These are phyloP conservation scores for Pyrgus malvae DNA, from an alignment of 2,888 invertebrate species.

Conservation along the genomic window DNA sequence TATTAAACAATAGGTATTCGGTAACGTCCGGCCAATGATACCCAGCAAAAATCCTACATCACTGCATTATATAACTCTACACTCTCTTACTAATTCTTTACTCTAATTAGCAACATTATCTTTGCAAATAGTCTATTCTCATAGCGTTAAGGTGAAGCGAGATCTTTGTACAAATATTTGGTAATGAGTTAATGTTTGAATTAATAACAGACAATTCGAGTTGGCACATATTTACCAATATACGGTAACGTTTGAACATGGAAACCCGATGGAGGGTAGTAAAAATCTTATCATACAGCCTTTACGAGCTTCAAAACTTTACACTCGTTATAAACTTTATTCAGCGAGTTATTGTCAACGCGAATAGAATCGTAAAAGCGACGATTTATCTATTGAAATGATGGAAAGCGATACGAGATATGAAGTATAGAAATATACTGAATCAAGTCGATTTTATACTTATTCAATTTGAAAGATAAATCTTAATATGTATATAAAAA, in stretches of 20 bases:
- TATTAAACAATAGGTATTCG: too few species aligned
- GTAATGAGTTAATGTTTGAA: constrained; percentile 33
- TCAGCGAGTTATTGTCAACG: neutral
- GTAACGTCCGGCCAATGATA: too few species aligned
- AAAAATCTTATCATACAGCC: constrained; percentile 9
- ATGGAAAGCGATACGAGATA: too few species aligned
- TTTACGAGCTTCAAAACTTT: constrained; percentile 11
- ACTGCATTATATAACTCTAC: too few species aligned
- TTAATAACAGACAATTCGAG: constrained; percentile 62
- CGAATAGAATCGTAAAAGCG: neutral
- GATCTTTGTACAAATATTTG: constrained; percentile 7
- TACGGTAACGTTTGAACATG: constrained; percentile 33
- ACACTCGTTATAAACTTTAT: neutral
- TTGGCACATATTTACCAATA: constrained; percentile 66
- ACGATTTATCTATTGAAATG: neutral
- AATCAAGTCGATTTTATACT: too few species aligned
- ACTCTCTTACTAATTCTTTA: too few species aligned
- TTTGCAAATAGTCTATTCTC: too few species aligned
- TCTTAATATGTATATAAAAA: too few species aligned
- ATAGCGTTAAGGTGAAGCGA: neutral
- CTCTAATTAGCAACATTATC: too few species aligned
- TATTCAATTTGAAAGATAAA: too few species aligned
- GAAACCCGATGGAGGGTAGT: neutral
- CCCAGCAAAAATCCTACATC: too few species aligned
- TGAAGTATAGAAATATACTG: too few species aligned